Evolutionary conservation across 2,888 invertebrate species (phyloP).

Genomic region (Dryocosmus kuriphilus): DNA sequence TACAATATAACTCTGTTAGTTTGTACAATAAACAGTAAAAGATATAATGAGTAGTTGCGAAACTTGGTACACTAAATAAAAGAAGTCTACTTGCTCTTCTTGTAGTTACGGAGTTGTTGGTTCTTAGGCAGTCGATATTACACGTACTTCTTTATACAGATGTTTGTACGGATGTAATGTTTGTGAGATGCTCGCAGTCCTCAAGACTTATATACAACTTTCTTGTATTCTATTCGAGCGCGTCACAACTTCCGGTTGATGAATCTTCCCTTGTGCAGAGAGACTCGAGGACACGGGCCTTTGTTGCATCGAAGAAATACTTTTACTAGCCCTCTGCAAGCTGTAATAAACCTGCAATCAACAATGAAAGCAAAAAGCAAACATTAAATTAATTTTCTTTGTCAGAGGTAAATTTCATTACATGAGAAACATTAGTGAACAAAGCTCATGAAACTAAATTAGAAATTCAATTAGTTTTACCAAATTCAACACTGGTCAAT

Average conservation of each 20-base stretch:
- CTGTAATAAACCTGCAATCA: slow-evolving; percentile 87
- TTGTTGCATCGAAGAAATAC: slow-evolving; percentile 81
- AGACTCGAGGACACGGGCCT: slow-evolving; percentile 86
- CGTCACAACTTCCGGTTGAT: slow-evolving; percentile 91
- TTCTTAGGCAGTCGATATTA: slow-evolving; percentile 29
- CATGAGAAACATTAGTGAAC: too few species aligned
- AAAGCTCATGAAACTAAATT: background rate
- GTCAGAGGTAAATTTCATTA: background rate
- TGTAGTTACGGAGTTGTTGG: slow-evolving; percentile 2
- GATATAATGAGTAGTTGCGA: slow-evolving; percentile 35
- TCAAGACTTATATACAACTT: slow-evolving; percentile 88
- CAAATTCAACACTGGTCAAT: too few species aligned
- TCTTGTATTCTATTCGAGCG: slow-evolving; percentile 93
- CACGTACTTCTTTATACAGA: slow-evolving; percentile 23
- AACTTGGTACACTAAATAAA: slow-evolving; percentile 34
- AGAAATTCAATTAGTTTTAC: background rate
- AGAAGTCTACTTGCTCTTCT: slow-evolving; percentile 24
- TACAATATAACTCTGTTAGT: slow-evolving; percentile 42
- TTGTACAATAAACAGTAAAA: slow-evolving; percentile 59
- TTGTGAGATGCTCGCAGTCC: slow-evolving; percentile 8
- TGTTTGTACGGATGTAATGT: slow-evolving; percentile 7
- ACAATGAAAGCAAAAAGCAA: background rate
- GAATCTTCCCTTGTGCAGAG: slow-evolving; percentile 84
- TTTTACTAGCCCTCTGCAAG: slow-evolving; percentile 85
- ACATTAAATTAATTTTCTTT: background rate